phyloP scores from a whole-genome alignment of 92 coral and sea anemone species.

The Meandrina meandrites region DNA sequence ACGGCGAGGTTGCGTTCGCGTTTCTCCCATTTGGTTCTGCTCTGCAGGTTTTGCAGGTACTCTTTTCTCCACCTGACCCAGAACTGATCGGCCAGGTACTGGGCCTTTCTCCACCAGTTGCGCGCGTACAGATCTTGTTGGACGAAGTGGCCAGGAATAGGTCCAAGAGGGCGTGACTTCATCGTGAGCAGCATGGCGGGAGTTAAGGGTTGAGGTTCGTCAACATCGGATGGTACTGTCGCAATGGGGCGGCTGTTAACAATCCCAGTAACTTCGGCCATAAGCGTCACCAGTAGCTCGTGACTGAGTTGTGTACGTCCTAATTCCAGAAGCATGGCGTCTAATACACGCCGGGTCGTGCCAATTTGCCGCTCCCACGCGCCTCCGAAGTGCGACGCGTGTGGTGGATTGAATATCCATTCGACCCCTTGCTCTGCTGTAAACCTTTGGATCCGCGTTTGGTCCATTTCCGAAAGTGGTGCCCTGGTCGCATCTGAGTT shows the following conservation, averaged over 20 bases:
- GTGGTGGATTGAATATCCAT: too few species aligned
- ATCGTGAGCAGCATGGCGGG: slow-evolving; percentile 20
- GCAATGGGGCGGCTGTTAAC: slow-evolving; percentile 17
- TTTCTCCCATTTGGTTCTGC: background rate
- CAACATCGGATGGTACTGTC: background rate
- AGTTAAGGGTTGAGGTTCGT: slow-evolving; percentile 18
- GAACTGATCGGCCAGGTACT: slow-evolving; percentile 13
- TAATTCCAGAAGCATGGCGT: too few species aligned
- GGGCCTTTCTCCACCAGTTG: slow-evolving; percentile 25
- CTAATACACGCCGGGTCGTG: too few species aligned
- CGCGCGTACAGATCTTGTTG: slow-evolving; percentile 1
- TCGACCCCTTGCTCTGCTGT: slow-evolving; percentile 9
- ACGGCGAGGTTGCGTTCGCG: background rate
- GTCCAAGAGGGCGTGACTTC: slow-evolving; percentile 10
- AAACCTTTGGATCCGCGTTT: background rate
- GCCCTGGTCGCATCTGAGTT: background rate
- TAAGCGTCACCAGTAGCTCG: slow-evolving; percentile 15
- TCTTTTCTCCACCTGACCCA: slow-evolving; percentile 6
- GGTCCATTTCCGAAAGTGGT: background rate
- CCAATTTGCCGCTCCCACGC: slow-evolving; percentile 2
- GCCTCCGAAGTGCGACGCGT: slow-evolving; percentile 1
- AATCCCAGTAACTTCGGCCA: slow-evolving; percentile 13
- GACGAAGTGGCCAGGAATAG: slow-evolving; percentile 25
- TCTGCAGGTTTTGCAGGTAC: background rate
- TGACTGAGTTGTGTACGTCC: background rate